Base-by-base conservation (phyloP, 2,113 vertebrate genomes). In the Rhea americana region DNA sequence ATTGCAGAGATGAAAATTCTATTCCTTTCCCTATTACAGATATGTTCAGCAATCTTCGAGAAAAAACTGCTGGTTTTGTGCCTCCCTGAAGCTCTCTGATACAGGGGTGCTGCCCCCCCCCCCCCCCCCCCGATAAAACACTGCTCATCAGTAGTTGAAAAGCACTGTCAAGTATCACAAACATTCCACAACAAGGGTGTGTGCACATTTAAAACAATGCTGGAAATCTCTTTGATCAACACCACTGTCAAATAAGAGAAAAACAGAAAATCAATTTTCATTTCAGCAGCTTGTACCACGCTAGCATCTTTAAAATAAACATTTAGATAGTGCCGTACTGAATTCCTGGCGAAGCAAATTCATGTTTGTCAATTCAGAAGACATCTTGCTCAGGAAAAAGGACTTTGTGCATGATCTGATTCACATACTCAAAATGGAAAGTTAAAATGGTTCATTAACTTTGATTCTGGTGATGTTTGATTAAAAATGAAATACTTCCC, bases 131-230 rank as follows among this genome's bases (percentile, higher is more conserved):
- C 32, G 47, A 32, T 14, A 18, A 39, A 37, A 26, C 5, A 22
- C 15, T 65, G 77, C 24, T 47, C 19, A 51, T 5, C 56, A n/a
- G 13, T 1, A 59, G 12, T 20, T 30, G 48, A 63, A 50, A 26
- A 3, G 17, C 20, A 19, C 11, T 11, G 2, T 12, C 14, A 37
- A 30, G 7, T 25, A 37, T 50, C n/a, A 50, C 35, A 74, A 81
- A 20, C 13, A 32, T 9, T 32, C 0, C 11, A 75, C 0, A 2
- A 55, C 63, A 76, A 68, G 19, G 0, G 2, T 4, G 13, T 18
- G 7, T 3, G 5, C 21, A 39, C 47, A 35, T 5, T 21, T n/a
- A 39, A 58, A 89, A 25, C 3, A 39, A 12, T 5, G 41, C 50
- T 19, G 32, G 11, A 20, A 19, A 77, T 56, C 39, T 30, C 67